Evolutionary conservation across 2,113 vertebrate genomes (phyloP), one percentile per base, ranked within the genome.

Genomic region (Panthera tigris): DNA sequence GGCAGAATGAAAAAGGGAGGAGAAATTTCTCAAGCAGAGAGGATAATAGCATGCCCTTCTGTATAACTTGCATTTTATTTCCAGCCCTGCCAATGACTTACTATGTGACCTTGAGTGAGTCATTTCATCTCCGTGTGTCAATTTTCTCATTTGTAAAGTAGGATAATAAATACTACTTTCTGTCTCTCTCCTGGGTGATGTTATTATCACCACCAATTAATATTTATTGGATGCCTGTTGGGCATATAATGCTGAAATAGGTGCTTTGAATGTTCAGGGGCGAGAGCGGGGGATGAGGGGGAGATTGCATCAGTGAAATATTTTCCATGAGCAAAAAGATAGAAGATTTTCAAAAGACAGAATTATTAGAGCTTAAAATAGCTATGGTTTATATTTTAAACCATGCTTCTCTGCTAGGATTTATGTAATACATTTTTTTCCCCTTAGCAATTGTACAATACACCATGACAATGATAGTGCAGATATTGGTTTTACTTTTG

Each of bases 61-160:
- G 33, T 57, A 73, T 94, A 63, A 88, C 93, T 97, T 91, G 83
- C 65, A 71, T 96, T 97, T 97, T 97, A 97, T 98, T 97, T 97
- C 87, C 80, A 92, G 71, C 69, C 50, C 81, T 79, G 95, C 80
- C 74, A 57, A 48, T 90, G 65, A 96, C 96, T 96, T 96, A 93
- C 76, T 96, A 65, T 21, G 52, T 93, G 97, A 98, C 97, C 97
- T 98, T 97, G 98, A 97, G 50, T 87, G 69, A 97, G 97, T 98
- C 97, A 95, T 97, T 97, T 97, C 93, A 97, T 96, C 87, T 96
- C 76, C 2, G 18, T 78, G 82, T 96, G 84, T 95, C 97, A 94
- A 83, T 96, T 97, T 97, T 97, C 90, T 96, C 97, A 93, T 96
- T 96, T 93, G 76, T 91, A 97, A 96, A 94, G 80, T 66, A 89